A percentile compares a stretch with the other conserved stretches of the same genome.
Evolutionary conservation across 2,113 vertebrate genomes (phyloP).

Genomic region (Rhinolophus sinicus): DNA sequence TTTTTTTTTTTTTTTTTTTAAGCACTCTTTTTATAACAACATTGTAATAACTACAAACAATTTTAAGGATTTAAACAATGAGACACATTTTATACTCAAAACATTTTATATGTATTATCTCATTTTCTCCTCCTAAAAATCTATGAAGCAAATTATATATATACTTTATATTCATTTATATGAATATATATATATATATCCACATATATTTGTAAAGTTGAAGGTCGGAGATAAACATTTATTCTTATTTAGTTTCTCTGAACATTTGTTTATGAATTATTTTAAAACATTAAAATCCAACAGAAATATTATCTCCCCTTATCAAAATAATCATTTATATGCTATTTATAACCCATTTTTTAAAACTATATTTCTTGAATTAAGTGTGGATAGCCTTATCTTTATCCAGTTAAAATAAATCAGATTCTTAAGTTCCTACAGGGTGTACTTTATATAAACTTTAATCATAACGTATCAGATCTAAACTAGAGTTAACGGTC

Average conservation of each 20-base stretch:
- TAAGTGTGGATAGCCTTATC: not conserved
- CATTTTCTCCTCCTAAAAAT: not conserved
- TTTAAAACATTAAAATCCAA: not conserved
- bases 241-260: not conserved
- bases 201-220: not conserved
- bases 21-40: not conserved
- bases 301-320: not conserved
- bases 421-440: not conserved
- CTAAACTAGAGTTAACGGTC: not conserved
- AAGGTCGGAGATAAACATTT: not conserved
- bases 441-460: not conserved
- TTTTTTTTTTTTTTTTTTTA: not conserved
- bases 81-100: not conserved
- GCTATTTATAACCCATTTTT: not conserved
- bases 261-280: not conserved
- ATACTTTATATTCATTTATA: no score
- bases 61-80: not conserved
- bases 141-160: not conserved
- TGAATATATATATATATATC: not conserved
- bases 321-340: not conserved
- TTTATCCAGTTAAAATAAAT: slow-evolving; percentile 4
- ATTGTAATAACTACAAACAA: not conserved
- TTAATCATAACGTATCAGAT: not conserved
- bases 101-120: not conserved
- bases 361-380: slow-evolving; percentile 60